Evolutionary conservation across 2,888 invertebrate genomes (phyloP).

Genomic region (Nesidiocoris tenuis): DNA sequence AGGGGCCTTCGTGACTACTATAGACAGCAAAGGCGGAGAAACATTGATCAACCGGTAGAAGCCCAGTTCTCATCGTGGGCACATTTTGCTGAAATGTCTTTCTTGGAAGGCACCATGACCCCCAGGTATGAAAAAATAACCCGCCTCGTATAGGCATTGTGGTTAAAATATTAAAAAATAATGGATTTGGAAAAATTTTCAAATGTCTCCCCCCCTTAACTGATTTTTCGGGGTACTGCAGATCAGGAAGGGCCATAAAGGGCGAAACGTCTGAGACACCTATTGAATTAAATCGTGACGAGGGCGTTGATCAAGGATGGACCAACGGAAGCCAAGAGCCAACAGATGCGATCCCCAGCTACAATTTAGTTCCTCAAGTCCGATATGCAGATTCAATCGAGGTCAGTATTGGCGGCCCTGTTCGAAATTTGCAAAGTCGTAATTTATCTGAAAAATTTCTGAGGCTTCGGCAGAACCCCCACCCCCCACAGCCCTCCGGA

Average conservation of each 20-base stretch:
- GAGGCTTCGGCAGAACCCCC: too few species aligned
- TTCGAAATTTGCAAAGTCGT: too few species aligned
- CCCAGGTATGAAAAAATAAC: conserved; percentile 4
- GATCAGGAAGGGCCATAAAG: not conserved
- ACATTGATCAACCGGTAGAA: conserved; percentile 19
- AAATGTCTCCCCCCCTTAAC: not conserved
- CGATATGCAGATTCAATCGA: not conserved
- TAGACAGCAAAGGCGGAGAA: conserved; percentile 43
- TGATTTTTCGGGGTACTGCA: too few species aligned
- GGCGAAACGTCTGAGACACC: not conserved
- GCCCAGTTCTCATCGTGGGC: conserved; percentile 37
- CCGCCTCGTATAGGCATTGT: not conserved
- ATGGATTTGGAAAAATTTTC: not conserved
- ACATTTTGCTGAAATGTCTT: conserved; percentile 46
- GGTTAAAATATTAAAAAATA: not conserved
- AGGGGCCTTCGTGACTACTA: conserved; percentile 45
- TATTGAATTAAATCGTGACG: too few species aligned
- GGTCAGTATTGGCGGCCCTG: not conserved
- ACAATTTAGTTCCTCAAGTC: not conserved
- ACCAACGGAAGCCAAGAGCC: not conserved
- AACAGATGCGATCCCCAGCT: not conserved
- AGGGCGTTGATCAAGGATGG: not conserved
- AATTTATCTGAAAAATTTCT: too few species aligned
- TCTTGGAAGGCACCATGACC: conserved; percentile 32
- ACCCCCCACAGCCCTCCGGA: too few species aligned